Base-by-base conservation (phyloP, 2,888 invertebrate species). In the Drosophila melanosoma region DNA sequence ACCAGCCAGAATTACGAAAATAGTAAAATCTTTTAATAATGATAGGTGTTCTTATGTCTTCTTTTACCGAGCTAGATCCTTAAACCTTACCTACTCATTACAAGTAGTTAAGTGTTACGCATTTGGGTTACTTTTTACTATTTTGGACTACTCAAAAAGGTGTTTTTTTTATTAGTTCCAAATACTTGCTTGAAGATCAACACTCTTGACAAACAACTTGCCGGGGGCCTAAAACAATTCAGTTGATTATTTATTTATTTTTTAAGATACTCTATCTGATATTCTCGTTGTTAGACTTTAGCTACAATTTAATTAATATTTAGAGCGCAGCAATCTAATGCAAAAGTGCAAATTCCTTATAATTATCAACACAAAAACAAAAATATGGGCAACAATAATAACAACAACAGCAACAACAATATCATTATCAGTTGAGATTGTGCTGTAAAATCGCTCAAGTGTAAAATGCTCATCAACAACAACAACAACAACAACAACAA, bases 381-480 rank as follows among this genome's bases (percentile, higher is more conserved):
- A 1, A 26, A 36, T n/a, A 61, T 11, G 20, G 12, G 32, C 7
- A 40, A 1, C 49, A 49, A 0, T 10, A 36, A 10, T 23, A 58
- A 32, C 49, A 59, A 48, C 36, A 26, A 29, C 29, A 51, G 17
- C 2, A 26, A 23, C n/a, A 32, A 42, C 38, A 58, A 20, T 33
- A 53, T 48, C 32, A 56, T 35, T 54, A 61, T 61, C 42, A 32
- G 8, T 54, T 48, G 45, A 51, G 60, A 69, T 40, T 66, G 63
- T 80, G 63, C 77, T 71, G 63, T 40, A 48, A 70, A 77, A 42
- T 48, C 64, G 67, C 67, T 72, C 81, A 77, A 78, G 78, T 81
- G 78, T 77, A 68, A 81, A 81, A 54, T 64, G 64, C 60, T 65
- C 77, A 77, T 76, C 52, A 49, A 20, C 32, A n/a, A 48, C 6